Percentiles rank a stretch among this genome's conserved stretches.
Conservation (phyloP, 2,888 invertebrate species). For the Elegia similella region DNA sequence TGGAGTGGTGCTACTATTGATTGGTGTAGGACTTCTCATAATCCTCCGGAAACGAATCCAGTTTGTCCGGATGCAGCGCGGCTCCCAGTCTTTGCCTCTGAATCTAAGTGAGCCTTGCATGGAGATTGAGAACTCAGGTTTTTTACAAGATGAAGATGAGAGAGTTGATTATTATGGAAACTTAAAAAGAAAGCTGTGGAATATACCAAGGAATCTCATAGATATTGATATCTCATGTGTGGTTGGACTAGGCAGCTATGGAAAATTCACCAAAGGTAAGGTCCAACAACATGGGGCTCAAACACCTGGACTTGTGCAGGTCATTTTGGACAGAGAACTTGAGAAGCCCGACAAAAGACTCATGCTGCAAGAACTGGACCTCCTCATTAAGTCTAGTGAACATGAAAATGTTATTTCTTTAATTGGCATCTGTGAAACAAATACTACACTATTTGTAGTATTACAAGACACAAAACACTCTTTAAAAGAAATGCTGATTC, state of each 20-base stretch:
- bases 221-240: constrained; percentile 86
- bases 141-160: constrained; percentile 87
- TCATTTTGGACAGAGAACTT: constrained; percentile 81
- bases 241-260: constrained; percentile 89
- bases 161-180: constrained; percentile 87
- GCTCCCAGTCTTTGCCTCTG: constrained; percentile 82
- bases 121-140: constrained; percentile 91
- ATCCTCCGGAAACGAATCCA: constrained; percentile 75
- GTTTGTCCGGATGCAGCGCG: constrained; percentile 69
- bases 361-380: constrained; percentile 86
- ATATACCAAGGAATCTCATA: constrained; percentile 86
- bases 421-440: constrained; percentile 90
- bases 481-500: constrained; percentile 86
- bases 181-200: constrained; percentile 88
- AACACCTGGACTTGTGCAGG: constrained; percentile 83
- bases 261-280: constrained; percentile 87
- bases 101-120: constrained; percentile 90
- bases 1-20: constrained; percentile 85
- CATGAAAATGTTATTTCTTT: constrained; percentile 88
- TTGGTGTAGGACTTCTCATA: constrained; percentile 83
- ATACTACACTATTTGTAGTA: constrained; percentile 87
- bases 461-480: constrained; percentile 85
- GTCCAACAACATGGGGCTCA: constrained; percentile 83
- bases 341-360: constrained; percentile 75
- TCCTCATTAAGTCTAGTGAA: constrained; percentile 85